phyloP scores from a whole-genome alignment of 2,797 vertebrate species.

The Masticophis lateralis region DNA sequence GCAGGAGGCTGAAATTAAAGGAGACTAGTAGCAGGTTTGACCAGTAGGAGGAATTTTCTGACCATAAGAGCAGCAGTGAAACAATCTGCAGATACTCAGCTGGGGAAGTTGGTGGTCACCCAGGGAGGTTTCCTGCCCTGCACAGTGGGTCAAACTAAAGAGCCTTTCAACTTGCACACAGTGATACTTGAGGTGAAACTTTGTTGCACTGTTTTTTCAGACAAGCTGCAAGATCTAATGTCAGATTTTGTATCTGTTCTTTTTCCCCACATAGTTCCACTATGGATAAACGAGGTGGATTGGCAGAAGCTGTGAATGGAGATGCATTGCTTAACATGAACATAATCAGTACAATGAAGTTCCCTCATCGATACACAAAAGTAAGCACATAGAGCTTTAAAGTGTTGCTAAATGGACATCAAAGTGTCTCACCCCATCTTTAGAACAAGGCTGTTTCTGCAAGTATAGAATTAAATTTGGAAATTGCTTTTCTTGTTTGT shows the following conservation, averaged over 20 bases:
- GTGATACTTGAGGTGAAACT: neutral
- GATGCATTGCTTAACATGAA: constrained; percentile 70
- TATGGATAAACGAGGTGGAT: constrained; percentile 87
- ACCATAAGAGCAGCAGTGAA: too few relatives aligned
- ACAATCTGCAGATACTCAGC: neutral
- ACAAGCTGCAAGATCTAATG: neutral
- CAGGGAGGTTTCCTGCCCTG: neutral
- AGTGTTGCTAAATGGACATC: neutral
- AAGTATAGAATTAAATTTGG: neutral
- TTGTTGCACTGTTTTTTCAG: neutral
- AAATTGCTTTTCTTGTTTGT: neutral
- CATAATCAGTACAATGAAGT: constrained; percentile 62
- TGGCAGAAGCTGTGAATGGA: constrained; percentile 77
- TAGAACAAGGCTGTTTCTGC: neutral
- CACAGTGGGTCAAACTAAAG: neutral
- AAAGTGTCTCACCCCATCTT: neutral
- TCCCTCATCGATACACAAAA: constrained; percentile 89
- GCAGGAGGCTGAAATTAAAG: neutral
- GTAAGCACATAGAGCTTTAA: constrained; percentile 62
- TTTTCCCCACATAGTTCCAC: constrained; percentile 55
- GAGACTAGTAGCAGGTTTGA: neutral
- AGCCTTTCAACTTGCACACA: too few relatives aligned
- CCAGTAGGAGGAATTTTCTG: neutral
- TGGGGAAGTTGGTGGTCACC: neutral
- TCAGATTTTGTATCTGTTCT: neutral